phyloP scores from a whole-genome alignment of 2,113 vertebrate genomes.

The Sander vitreus region DNA sequence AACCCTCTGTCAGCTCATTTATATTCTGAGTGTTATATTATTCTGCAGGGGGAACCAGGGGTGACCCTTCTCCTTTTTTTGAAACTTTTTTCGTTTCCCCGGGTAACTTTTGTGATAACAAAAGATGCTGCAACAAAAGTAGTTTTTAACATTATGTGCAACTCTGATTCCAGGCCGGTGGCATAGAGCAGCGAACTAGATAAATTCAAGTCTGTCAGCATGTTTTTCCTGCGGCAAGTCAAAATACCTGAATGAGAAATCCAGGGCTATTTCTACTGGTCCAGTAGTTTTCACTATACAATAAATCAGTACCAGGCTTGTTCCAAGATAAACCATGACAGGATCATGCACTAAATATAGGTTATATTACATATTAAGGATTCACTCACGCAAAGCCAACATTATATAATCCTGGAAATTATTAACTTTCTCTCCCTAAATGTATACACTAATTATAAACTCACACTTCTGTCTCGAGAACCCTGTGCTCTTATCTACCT shows the following conservation, averaged over 20 bases:
- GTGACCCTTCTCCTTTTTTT: background rate
- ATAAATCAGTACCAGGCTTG: background rate
- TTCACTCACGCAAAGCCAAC: background rate
- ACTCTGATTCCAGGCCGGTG: background rate
- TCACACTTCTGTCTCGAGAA: too few species aligned
- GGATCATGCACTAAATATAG: background rate
- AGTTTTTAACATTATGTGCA: background rate
- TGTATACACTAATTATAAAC: background rate
- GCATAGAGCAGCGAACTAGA: background rate
- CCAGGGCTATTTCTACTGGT: slow-evolving; percentile 1
- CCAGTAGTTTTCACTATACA: background rate
- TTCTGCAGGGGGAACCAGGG: background rate
- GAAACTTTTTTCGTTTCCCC: background rate
- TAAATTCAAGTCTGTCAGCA: background rate
- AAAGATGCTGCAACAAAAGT: background rate
- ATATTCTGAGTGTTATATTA: background rate
- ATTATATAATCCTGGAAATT: background rate
- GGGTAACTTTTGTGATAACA: background rate
- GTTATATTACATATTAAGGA: background rate
- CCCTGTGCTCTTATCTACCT: too few species aligned
- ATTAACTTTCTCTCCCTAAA: background rate
- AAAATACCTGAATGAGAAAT: slow-evolving; percentile 6
- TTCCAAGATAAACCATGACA: background rate
- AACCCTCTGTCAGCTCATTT: background rate
- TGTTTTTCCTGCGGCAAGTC: slow-evolving; percentile 7